Percentiles rank a stretch among this genome's conserved stretches.
phyloP scores from a whole-genome alignment of 2,888 invertebrate genomes.

The Clitarchus hookeri region DNA sequence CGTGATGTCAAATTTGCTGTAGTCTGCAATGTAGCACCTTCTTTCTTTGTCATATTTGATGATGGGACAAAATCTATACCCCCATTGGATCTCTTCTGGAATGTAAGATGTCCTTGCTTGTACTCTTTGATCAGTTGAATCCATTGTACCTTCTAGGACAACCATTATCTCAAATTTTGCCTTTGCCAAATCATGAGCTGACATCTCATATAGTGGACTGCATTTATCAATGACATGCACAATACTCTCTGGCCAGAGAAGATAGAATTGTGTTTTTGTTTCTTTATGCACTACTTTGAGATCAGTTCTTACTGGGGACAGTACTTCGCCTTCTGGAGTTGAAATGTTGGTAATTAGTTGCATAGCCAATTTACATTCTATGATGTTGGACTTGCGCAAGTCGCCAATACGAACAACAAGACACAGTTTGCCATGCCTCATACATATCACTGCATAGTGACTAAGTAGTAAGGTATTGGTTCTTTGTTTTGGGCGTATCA shows the following conservation, averaged over 20 bases:
- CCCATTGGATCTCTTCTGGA: conserved; percentile 82
- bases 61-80: conserved; percentile 75
- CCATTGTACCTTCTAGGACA: conserved; percentile 76
- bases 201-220: conserved; percentile 80
- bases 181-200: conserved; percentile 75
- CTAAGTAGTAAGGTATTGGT: conserved; percentile 79
- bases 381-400: conserved; percentile 74
- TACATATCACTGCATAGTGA: conserved; percentile 67
- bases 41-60: conserved; percentile 64
- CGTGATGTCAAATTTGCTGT: conserved; percentile 66
- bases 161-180: conserved; percentile 71
- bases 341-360: conserved; percentile 45
- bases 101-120: conserved; percentile 78
- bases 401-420: conserved; percentile 83
- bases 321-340: conserved; percentile 15
- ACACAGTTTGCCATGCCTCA: conserved; percentile 76
- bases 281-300: background rate
- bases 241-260: conserved; percentile 87
- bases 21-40: conserved; percentile 65
- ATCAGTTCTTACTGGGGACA: conserved; percentile 9
- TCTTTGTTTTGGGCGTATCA: conserved; percentile 76
- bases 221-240: conserved; percentile 77
- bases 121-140: conserved; percentile 73
- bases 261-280: conserved; percentile 57
- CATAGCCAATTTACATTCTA: conserved; percentile 77